A percentile compares a stretch with the other conserved stretches of the same genome.
Evolutionary conservation across 1,140 invertebrate genomes (phyloP).

Genomic region (Episyrphus balteatus): DNA sequence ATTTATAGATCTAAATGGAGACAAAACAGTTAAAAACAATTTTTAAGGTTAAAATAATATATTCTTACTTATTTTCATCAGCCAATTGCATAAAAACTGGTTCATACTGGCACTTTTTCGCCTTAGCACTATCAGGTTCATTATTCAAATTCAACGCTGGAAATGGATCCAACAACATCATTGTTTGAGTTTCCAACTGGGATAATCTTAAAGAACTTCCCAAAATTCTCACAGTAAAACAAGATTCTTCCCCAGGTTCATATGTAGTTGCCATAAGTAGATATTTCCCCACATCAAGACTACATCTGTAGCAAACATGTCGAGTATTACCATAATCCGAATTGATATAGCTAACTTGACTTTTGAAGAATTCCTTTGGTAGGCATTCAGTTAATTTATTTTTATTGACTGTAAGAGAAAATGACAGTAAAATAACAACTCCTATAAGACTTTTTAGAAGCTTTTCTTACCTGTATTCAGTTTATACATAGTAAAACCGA

Average conservation of each 20-base stretch:
- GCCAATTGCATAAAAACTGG: slow-evolving; percentile 81
- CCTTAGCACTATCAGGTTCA: slow-evolving; percentile 22
- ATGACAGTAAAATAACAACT: not conserved
- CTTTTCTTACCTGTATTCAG: slow-evolving; percentile 30
- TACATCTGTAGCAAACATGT: slow-evolving; percentile 71
- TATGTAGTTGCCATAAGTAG: slow-evolving; percentile 83
- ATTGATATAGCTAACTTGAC: slow-evolving; percentile 77
- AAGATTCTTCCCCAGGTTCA: slow-evolving; percentile 80
- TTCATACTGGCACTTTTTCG: slow-evolving; percentile 63
- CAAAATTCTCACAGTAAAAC: slow-evolving; percentile 30
- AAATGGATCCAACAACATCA: slow-evolving; percentile 67
- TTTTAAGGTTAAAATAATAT: not conserved
- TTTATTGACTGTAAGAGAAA: slow-evolving; percentile 17
- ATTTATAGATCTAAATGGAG: slow-evolving; percentile 58
- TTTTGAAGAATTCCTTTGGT: slow-evolving; percentile 76
- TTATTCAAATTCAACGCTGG: slow-evolving; percentile 59
- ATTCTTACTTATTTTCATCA: slow-evolving; percentile 55
- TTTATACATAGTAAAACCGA: slow-evolving; percentile 84
- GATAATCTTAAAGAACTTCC: slow-evolving; percentile 26
- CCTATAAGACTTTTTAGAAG: not conserved
- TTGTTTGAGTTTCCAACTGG: slow-evolving; percentile 58
- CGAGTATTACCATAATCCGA: slow-evolving; percentile 86
- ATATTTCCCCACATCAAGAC: slow-evolving; percentile 72
- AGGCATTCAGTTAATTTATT: slow-evolving; percentile 40
- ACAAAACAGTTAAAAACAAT: not conserved